Evolutionary conservation across 2,888 invertebrate species (phyloP).

Genomic region (Harpalus rubripes): DNA sequence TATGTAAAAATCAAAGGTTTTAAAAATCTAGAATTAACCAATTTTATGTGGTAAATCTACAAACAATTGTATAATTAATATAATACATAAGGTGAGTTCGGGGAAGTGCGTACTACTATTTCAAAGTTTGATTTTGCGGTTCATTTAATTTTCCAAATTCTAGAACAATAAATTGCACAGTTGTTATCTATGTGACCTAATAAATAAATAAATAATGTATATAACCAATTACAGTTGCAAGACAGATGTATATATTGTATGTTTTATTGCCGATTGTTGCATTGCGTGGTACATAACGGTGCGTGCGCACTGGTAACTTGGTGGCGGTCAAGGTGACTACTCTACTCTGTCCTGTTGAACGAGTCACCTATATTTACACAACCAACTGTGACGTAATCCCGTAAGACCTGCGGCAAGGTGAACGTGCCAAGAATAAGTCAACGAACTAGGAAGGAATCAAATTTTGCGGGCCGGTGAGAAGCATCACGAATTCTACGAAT

Average conservation of each 20-base stretch:
- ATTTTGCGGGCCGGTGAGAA: background rate
- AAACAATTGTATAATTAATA: too few relatives aligned
- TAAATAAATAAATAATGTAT: background rate
- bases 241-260: background rate
- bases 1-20: too few relatives aligned
- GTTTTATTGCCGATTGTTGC: background rate
- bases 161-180: too few relatives aligned
- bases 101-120: too few relatives aligned
- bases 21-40: too few relatives aligned
- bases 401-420: conserved; percentile 38
- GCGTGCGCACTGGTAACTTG: background rate
- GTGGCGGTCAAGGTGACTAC: conserved; percentile 57
- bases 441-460: conserved; percentile 3
- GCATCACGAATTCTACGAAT: too few relatives aligned
- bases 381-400: conserved; percentile 43
- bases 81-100: too few relatives aligned
- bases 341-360: conserved; percentile 58
- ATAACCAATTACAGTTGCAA: background rate
- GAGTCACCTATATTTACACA: conserved; percentile 64
- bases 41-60: too few relatives aligned
- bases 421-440: conserved; percentile 38
- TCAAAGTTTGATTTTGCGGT: too few relatives aligned
- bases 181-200: background rate
- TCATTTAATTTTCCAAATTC: too few relatives aligned
- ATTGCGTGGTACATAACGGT: background rate